A percentile compares a stretch with the other conserved stretches of the same genome.
These are phyloP conservation scores for Callinectes sapidus DNA, from an alignment of 2,888 invertebrate species.

Conservation along the genomic window DNA sequence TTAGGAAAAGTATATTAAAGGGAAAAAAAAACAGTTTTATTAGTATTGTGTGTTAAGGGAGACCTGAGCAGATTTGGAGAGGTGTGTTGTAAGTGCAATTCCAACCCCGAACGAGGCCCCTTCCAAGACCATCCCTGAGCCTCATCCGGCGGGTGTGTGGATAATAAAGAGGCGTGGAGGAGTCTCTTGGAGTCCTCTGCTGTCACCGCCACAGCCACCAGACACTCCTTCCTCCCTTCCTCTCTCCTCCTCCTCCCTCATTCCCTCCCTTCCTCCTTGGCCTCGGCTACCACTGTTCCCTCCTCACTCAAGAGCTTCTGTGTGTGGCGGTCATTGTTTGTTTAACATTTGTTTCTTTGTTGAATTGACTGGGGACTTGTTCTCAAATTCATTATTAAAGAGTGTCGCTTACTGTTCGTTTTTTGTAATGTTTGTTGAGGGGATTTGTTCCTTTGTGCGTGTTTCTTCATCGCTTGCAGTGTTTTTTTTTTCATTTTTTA, in stretches of 20 bases:
- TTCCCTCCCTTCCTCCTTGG: background rate
- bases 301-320: slow-evolving; percentile 32
- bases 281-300: background rate
- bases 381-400: background rate
- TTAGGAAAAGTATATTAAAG: background rate
- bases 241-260: background rate
- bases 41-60: background rate
- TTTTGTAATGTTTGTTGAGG: background rate
- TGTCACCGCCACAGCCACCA: slow-evolving; percentile 1
- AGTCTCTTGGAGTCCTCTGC: slow-evolving; percentile 39
- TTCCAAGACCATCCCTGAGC: background rate
- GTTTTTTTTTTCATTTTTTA: no score
- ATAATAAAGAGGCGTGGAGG: slow-evolving; percentile 35
- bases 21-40: background rate
- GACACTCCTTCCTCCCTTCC: background rate
- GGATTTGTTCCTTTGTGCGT: background rate
- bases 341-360: background rate
- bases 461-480: background rate
- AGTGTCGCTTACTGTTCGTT: background rate
- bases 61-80: background rate
- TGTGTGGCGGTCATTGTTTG: slow-evolving; percentile 37
- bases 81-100: background rate
- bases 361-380: background rate
- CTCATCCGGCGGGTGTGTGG: slow-evolving; percentile 18
- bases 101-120: background rate